Evolutionary conservation across 2,113 vertebrate genomes (phyloP).

Genomic region (Rhombomys opimus): DNA sequence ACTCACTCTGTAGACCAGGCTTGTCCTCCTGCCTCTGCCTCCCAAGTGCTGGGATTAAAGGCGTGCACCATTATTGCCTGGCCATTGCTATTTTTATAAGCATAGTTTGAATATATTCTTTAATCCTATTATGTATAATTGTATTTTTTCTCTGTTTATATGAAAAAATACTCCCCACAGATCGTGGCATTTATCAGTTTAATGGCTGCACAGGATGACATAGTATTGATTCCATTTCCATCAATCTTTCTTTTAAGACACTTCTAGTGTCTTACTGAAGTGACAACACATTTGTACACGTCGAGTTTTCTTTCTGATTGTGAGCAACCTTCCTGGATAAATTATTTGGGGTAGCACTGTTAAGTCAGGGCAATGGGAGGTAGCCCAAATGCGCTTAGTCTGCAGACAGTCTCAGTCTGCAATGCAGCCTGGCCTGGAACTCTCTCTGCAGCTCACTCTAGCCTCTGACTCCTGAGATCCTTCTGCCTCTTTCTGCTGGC

Average conservation of each 20-base stretch:
- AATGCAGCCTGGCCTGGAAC: background rate
- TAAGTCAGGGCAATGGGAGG: constrained; percentile 22
- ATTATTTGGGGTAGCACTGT: background rate
- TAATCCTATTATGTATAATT: constrained; percentile 4
- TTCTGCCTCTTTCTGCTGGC: background rate
- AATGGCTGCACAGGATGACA: background rate
- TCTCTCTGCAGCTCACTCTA: background rate
- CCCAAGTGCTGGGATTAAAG: background rate
- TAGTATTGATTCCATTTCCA: background rate
- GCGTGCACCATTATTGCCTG: background rate
- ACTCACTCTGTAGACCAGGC: background rate
- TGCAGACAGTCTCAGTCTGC: background rate
- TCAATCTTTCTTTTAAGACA: background rate
- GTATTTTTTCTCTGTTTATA: constrained; percentile 44
- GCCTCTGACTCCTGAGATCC: background rate
- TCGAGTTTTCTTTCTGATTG: background rate
- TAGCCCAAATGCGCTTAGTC: background rate
- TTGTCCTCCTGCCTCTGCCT: background rate
- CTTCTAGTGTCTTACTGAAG: background rate
- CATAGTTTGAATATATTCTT: background rate
- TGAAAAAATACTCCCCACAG: background rate
- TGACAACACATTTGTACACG: background rate
- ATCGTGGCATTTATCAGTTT: background rate
- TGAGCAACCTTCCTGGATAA: constrained; percentile 20
- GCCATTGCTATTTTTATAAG: background rate